A percentile compares a stretch with the other conserved stretches of the same genome.
Evolutionary conservation across 1,140 invertebrate species (phyloP).

Genomic region (Micrasema longulum): DNA sequence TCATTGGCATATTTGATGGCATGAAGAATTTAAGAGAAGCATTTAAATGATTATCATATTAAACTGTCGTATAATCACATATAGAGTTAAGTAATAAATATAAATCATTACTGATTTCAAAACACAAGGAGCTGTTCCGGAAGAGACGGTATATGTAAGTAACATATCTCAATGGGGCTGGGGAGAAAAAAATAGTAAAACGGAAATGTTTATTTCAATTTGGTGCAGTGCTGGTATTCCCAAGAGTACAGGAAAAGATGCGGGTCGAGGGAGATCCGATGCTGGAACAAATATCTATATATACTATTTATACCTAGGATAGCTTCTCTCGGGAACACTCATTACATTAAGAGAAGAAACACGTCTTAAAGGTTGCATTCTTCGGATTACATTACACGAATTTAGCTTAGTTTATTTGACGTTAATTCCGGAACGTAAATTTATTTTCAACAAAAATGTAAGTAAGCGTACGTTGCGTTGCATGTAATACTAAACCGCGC

Average conservation of each 20-base stretch:
- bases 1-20: too few species aligned
- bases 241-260: constrained; percentile 44
- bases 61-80: too few species aligned
- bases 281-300: constrained; percentile 2
- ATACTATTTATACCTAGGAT: not conserved
- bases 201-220: constrained; percentile 56
- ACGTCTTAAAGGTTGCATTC: constrained; percentile 9
- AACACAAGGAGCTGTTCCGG: too few species aligned
- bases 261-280: constrained; percentile 36
- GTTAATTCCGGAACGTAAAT: too few species aligned
- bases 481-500: too few species aligned
- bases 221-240: constrained; percentile 52
- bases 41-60: too few species aligned
- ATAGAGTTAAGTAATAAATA: too few species aligned
- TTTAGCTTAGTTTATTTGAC: too few species aligned
- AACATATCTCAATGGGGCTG: not conserved
- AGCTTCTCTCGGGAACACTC: constrained; percentile 21
- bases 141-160: not conserved
- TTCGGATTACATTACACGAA: not conserved
- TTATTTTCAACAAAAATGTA: too few species aligned
- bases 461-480: too few species aligned
- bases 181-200: constrained; percentile 52
- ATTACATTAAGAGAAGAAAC: constrained; percentile 29
- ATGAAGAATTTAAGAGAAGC: too few species aligned
- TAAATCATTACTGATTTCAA: too few species aligned